These are phyloP conservation scores for Latrodectus elegans DNA, from an alignment of 2,888 invertebrate species.

Conservation along the genomic window DNA sequence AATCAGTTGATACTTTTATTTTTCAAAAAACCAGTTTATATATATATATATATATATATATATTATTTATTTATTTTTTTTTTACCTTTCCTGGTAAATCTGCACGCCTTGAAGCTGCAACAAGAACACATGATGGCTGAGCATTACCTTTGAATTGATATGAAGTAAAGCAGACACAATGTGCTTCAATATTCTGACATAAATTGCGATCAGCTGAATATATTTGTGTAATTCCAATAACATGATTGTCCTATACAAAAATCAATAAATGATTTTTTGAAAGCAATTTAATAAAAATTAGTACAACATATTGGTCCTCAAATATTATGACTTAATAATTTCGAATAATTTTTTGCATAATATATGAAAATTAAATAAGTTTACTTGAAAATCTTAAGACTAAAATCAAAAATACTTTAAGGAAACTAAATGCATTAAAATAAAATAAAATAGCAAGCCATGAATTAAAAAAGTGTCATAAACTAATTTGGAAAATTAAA, in stretches of 20 bases:
- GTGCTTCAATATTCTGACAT: constrained; percentile 75
- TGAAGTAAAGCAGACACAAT: constrained; percentile 74
- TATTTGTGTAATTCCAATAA: constrained; percentile 75
- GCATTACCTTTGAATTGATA: constrained; percentile 75
- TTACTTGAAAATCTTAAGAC: too few species aligned
- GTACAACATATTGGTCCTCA: background rate
- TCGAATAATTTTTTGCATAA: background rate
- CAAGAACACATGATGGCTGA: constrained; percentile 74
- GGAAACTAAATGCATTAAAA: too few species aligned
- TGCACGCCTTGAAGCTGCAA: constrained; percentile 74
- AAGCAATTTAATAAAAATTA: background rate
- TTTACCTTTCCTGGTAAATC: constrained; percentile 74
- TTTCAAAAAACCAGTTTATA: too few species aligned
- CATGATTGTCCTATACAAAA: constrained; percentile 73
- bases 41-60: too few species aligned
- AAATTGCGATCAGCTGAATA: constrained; percentile 74
- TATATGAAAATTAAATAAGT: too few species aligned
- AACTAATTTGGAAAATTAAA: too few species aligned
- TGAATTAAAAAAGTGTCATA: too few species aligned
- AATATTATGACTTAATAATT: background rate
- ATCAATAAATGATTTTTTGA: background rate
- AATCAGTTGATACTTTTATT: too few species aligned
- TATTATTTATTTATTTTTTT: too few species aligned
- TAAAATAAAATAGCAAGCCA: too few species aligned
- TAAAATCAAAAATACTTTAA: too few species aligned